Conservation (phyloP, 2,888 invertebrate species). For the Leptopilina myrica region DNA sequence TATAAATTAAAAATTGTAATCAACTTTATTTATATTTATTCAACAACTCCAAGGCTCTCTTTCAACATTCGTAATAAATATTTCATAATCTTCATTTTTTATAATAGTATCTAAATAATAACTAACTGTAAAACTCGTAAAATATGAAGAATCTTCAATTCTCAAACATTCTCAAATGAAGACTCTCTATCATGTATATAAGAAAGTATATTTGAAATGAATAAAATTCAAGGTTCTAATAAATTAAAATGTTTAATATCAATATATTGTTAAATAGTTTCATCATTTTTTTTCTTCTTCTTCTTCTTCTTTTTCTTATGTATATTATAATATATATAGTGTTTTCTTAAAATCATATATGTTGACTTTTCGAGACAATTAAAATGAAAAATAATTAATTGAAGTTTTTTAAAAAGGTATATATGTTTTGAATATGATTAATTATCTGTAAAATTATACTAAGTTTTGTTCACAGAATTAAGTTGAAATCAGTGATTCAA, state of each 20-base stretch:
- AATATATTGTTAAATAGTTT: neutral
- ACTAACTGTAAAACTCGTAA: neutral
- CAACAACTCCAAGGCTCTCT: constrained; percentile 28
- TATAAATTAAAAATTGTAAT: constrained; percentile 39
- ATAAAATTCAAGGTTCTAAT: neutral
- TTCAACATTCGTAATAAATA: constrained; percentile 22
- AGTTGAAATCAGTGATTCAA: too few relatives aligned
- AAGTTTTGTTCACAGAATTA: too few relatives aligned
- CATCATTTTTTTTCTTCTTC: neutral
- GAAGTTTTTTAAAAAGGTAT: too few relatives aligned
- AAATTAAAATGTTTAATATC: neutral
- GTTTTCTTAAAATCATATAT: too few relatives aligned
- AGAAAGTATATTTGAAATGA: neutral
- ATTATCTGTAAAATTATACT: too few relatives aligned
- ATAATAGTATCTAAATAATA: constrained; percentile 10
- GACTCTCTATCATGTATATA: neutral
- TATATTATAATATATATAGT: too few relatives aligned
- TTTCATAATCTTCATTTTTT: constrained; percentile 4
- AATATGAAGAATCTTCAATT: constrained; percentile 2
- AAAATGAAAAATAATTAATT: neutral
- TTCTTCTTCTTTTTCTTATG: neutral
- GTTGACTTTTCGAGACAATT: neutral
- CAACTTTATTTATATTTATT: constrained; percentile 28
- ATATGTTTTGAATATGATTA: too few relatives aligned
- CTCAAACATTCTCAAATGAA: neutral